Base-by-base conservation (phyloP, 2,888 invertebrate species). In the Ypsolopha sequella region DNA sequence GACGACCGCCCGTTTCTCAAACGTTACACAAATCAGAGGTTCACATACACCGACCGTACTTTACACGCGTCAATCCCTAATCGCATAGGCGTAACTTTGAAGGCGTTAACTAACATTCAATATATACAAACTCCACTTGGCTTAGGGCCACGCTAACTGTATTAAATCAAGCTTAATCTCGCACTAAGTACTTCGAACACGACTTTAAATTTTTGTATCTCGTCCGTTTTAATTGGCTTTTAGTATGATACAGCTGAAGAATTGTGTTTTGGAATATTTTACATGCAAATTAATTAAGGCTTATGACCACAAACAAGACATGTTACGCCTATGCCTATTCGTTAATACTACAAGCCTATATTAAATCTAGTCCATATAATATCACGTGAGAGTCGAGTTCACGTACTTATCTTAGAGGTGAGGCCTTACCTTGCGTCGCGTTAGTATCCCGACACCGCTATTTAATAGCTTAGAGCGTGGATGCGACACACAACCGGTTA, bases 391-490 rank as follows among this genome's bases (percentile, higher is more conserved):
- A 24, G 24, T 24, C 24, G 24, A 24, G 2, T 24, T 4, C 24
- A 24, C 24, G 24, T n/a, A n/a, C n/a, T n/a, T n/a, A n/a, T n/a
- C n/a, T n/a, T n/a, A n/a, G n/a, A n/a, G n/a, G n/a, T 48, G 52
- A 56, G 60, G 60, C 59, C 66, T 70, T 68, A 68, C 71, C 66
- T 66, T 58, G 58, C 56, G 55, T 53, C 53, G 52, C 63, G 65
- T 66, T 66, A 69, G 65, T 67, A 61, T 57, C 66, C 66, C 65
- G 62, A 61, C 67, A 69, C 67, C 69, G 66, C 65, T 52, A 52
- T 48, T 48, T 38, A 39, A 46, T 45, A 65, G 60, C 62, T 64
- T 60, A 61, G 56, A 58, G 62, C 46, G 38, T 7, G 33, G 52
- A 41, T 49, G 49, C 52, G 64, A 65, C 68, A 65, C 65, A 65